Base-by-base conservation (phyloP, 1,140 invertebrate species). In the Pseudobourletiella spinata region DNA sequence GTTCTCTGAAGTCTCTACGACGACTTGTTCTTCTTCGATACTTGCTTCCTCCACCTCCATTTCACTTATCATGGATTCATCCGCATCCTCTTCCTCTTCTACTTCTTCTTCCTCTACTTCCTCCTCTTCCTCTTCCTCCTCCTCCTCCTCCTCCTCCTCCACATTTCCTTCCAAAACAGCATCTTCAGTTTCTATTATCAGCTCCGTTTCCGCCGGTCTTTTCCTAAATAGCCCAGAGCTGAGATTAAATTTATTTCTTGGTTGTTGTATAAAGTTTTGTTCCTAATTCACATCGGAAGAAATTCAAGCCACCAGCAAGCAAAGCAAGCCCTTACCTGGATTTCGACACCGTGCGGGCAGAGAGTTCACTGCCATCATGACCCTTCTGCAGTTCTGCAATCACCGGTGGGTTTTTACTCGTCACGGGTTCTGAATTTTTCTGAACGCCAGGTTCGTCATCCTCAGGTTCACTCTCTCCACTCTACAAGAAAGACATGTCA, bases 381-480 rank as follows among this genome's bases (percentile, higher is more conserved):
- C n/a, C n/a, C n/a, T n/a, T n/a, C n/a, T n/a, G n/a, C n/a, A n/a
- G n/a, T n/a, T n/a, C n/a, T n/a, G n/a, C n/a, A n/a, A n/a, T n/a
- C n/a, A n/a, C n/a, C n/a, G n/a, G n/a, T n/a, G n/a, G n/a, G n/a
- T n/a, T n/a, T n/a, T n/a, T n/a, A n/a, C n/a, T n/a, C n/a, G 6
- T 30, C 14, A 20, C 30, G 30, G 26, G 20, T 56, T 15, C 32
- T n/a, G 54, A 32, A 32, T 35, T 56, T 32, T 26, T 61, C 3
- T 28, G 18, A 32, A 32, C 24, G 6, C 25, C 20, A n/a, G 18
- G 39, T 2, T 61, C 59, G n/a, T 61, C 59, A 42, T 61, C 59
- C 15, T 61, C 59, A 3, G 44, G 59, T 24, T 61, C 59, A 52
- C 59, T 61, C 43, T 61, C 59, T 26, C 59, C 50, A 54, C 59